Evolutionary conservation across 2,113 vertebrate genomes (phyloP), one percentile per base, ranked within the genome.

Genomic region (Fulmarus glacialis): DNA sequence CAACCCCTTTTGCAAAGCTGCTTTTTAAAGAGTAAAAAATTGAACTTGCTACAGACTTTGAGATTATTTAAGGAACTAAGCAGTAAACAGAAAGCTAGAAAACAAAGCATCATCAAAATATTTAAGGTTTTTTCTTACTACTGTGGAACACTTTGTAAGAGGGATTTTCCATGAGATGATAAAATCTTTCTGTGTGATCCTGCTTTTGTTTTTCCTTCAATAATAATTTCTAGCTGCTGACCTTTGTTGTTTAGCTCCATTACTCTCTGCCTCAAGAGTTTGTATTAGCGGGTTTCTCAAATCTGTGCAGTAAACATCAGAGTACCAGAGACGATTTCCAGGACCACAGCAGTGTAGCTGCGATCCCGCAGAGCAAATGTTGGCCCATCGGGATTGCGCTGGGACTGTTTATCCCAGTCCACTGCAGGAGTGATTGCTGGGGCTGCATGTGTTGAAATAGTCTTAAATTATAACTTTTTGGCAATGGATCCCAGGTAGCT

Each of bases 341-440:
- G 64, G 59, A 2, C 42, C 55, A 1, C 50, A 38, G 56, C 22
- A 40, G 26, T 2, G n/a, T 48, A 27, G 11, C 59, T 15, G 66
- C n/a, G 50, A 36, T 70, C 50, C 24, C 1, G 2, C 64, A 36
- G 29, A 58, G 22, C 24, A 32, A 62, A 47, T 27, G 38, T 2
- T 4, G 4, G 2, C 32, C 40, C 36, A 1, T 10, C 1, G 3
- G 68, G 30, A 11, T 62, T 40, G 5, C 22, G 8, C 13, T 15
- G 34, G 20, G 38, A 9, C 52, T 84, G 5, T 26, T 90, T 20
- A 66, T 52, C 48, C 43, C 45, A 26, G 15, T 3, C 32, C 12
- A 21, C 12, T 34, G 4, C 26, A 22, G 48, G 34, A 86, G 17
- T 6, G 27, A 67, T 40, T 27, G 15, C 77, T 66, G 38, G 59